Evolutionary conservation across 2,888 invertebrate genomes (phyloP).

Genomic region (Ellobium chinense): DNA sequence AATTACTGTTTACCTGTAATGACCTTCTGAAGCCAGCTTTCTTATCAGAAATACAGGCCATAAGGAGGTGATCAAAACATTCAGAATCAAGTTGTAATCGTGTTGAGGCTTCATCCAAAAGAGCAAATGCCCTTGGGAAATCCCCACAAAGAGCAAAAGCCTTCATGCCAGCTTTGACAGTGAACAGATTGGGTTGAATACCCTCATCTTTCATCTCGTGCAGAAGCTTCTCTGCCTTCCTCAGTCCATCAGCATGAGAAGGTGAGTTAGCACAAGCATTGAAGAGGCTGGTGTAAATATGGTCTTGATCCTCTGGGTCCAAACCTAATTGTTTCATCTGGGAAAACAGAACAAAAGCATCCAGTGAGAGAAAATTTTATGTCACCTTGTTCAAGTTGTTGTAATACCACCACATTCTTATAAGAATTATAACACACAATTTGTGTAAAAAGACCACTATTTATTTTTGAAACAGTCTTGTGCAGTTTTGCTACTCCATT

Average conservation of each 20-base stretch:
- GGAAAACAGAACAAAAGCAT: no score
- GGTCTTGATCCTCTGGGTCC: constrained; percentile 84
- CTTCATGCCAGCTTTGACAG: constrained; percentile 94
- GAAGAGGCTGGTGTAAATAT: constrained; percentile 91
- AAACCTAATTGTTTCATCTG: constrained; percentile 89
- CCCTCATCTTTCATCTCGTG: constrained; percentile 86
- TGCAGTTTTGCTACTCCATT: no score
- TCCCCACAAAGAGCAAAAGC: constrained; percentile 92
- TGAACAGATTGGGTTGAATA: constrained; percentile 85
- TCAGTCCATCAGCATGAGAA: constrained; percentile 84
- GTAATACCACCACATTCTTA: no score
- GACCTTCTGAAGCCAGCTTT: constrained; percentile 90
- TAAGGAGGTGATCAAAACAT: constrained; percentile 89
- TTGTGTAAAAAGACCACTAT: no score
- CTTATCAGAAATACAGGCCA: constrained; percentile 90
- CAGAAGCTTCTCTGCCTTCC: constrained; percentile 84
- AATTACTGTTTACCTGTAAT: constrained; percentile 83
- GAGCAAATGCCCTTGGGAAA: constrained; percentile 86
- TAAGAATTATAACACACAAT: no score
- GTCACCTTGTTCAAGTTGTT: no score
- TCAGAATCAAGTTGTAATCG: constrained; percentile 80
- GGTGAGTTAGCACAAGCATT: constrained; percentile 93
- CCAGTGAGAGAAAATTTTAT: no score
- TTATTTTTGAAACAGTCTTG: no score
- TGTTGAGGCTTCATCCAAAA: constrained; percentile 90